Evolutionary conservation across 64 coral and sea anemone species (phyloP).

Genomic region (Montipora capricornis): DNA sequence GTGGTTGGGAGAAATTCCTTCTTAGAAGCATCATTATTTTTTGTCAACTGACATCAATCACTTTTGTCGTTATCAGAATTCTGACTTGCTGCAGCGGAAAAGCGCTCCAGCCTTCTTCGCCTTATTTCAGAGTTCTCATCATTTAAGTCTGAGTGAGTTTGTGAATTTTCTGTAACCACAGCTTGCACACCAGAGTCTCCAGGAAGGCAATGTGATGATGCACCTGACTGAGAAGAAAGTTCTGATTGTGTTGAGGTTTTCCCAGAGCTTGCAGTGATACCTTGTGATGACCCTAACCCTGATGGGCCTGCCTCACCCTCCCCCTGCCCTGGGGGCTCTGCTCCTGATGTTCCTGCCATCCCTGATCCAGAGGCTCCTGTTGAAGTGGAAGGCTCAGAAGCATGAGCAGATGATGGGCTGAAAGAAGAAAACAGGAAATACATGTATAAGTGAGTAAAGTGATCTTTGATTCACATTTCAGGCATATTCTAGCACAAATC

Average conservation of each 20-base stretch:
- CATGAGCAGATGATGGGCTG: conserved; percentile 49
- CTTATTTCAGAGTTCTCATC: conserved; percentile 78
- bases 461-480: no score
- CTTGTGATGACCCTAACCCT: background rate
- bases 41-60: background rate
- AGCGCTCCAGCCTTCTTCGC: conserved; percentile 60
- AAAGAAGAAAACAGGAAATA: background rate
- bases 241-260: background rate
- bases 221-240: background rate
- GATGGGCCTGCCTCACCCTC: background rate
- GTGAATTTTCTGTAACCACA: conserved; percentile 18
- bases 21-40: background rate
- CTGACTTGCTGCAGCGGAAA: conserved; percentile 10
- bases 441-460: no score
- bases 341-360: background rate
- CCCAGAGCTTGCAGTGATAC: background rate
- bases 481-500: background rate
- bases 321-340: background rate
- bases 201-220: background rate
- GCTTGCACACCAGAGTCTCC: background rate
- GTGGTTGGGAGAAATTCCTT: background rate
- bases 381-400: conserved; percentile 14
- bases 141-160: conserved; percentile 11
- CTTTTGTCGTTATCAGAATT: conserved; percentile 1
- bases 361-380: conserved; percentile 13